Percentiles rank a stretch among this genome's conserved stretches.
Evolutionary conservation across 2,888 invertebrate species (phyloP).

Genomic region (Gortyna flavago): DNA sequence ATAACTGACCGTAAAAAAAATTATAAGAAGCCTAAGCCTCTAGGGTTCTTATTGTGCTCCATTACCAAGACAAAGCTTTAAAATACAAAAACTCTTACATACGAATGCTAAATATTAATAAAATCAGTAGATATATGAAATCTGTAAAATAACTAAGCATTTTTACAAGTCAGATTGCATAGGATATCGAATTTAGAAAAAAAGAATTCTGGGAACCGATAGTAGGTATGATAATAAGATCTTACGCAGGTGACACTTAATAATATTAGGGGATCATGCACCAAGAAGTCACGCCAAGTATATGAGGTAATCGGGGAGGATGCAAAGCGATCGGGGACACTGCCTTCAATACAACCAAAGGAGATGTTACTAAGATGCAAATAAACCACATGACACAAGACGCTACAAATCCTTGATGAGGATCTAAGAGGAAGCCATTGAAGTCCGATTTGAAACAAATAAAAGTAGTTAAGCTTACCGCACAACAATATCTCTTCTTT

Average conservation of each 20-base stretch:
- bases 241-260: constrained; percentile 79
- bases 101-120: constrained; percentile 70
- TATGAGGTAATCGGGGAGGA: constrained; percentile 85
- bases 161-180: constrained; percentile 81
- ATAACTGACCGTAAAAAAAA: constrained; percentile 76
- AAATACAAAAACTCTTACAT: constrained; percentile 69
- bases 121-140: constrained; percentile 75
- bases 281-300: constrained; percentile 91
- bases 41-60: constrained; percentile 80
- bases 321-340: constrained; percentile 90
- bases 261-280: constrained; percentile 86
- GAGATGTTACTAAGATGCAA: constrained; percentile 83
- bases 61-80: constrained; percentile 84
- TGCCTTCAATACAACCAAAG: constrained; percentile 90
- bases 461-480: constrained; percentile 82
- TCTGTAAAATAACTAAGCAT: constrained; percentile 83
- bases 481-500: constrained; percentile 78
- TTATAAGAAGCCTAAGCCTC: constrained; percentile 83
- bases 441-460: constrained; percentile 75
- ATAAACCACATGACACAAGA: constrained; percentile 82
- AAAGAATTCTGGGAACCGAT: constrained; percentile 72
- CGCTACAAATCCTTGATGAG: constrained; percentile 79
- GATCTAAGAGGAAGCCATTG: constrained; percentile 80
- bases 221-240: constrained; percentile 69
- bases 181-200: constrained; percentile 74